Conservation (phyloP, 2,113 vertebrate species). For the Typhlomys cinereus region DNA sequence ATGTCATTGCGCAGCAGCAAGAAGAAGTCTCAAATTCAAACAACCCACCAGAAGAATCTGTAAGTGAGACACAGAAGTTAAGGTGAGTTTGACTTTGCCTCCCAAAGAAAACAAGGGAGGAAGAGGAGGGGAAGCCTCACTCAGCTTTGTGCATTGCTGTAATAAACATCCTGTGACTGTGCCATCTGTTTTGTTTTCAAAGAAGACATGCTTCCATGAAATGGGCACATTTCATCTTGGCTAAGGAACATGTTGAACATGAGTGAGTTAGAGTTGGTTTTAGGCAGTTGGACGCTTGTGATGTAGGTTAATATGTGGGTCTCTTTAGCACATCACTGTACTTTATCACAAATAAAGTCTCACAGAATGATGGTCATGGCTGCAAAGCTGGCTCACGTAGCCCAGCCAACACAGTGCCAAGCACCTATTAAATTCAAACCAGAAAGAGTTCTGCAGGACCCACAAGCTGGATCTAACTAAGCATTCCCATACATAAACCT, state of each 20-base stretch:
- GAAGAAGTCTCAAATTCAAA: neutral
- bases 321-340: neutral
- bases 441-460: neutral
- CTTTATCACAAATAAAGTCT: conserved; percentile 17
- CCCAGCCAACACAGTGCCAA: neutral
- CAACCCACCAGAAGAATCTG: neutral
- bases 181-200: neutral
- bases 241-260: neutral
- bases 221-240: neutral
- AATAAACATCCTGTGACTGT: neutral
- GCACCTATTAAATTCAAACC: neutral
- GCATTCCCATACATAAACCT: neutral
- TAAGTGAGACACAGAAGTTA: neutral
- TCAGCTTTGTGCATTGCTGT: neutral
- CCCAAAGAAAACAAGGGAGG: neutral
- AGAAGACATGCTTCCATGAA: neutral
- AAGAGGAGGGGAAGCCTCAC: neutral
- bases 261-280: neutral
- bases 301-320: neutral
- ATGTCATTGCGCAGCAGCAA: neutral
- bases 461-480: neutral
- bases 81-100: neutral
- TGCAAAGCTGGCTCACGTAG: neutral
- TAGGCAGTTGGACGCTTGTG: neutral
- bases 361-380: neutral